Base-by-base conservation (phyloP, 1,140 invertebrate genomes). In the Wiebesia pumilae region DNA sequence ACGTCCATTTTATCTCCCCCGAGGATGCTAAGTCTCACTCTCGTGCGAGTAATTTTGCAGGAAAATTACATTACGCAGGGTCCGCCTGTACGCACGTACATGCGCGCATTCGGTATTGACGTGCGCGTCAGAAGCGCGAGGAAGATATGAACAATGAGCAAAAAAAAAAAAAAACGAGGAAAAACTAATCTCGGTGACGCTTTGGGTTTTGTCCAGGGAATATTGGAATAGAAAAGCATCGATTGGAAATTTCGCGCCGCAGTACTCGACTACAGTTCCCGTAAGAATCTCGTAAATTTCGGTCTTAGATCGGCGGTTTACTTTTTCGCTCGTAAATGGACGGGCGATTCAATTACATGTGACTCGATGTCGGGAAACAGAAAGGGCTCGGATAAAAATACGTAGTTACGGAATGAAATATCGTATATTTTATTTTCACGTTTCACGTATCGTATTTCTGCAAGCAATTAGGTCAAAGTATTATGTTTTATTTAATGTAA, bases 61-160 rank as follows among this genome's bases (percentile, higher is more conserved):
- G 86, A 89, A 84, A 91, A 91, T 91, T 90, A 87, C 89, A 88
- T 91, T 91, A 91, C 43, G 40, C 51, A 33, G 73, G n/a, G 40
- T 71, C 54, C 33, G 40, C 54, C 33, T 43, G 35, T 33, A 54
- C 35, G 33, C 71, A 40, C 47, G 51, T 62, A 54, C 43, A 80
- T 54, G 38, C 43, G 30, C n/a, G 38, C 21, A 80, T 78, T 85
- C 65, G 75, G 81, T 54, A 85, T 81, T 83, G 85, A 81, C 84
- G 88, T 62, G 77, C 71, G 4, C 69, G 58, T 84, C 85, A 38
- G 35, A 77, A 84, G 84, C 27, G 88, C 58, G 81, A 51, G 0
- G 78, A 33, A 82, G 80, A 85, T 77, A 85, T 71, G 71, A 84
- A 81, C 58, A 85, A 77, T 58, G 84, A 65, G 77, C 10, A 67